Evolutionary conservation across 2,888 invertebrate genomes (phyloP).

Genomic region (Lithophane ornitopus): DNA sequence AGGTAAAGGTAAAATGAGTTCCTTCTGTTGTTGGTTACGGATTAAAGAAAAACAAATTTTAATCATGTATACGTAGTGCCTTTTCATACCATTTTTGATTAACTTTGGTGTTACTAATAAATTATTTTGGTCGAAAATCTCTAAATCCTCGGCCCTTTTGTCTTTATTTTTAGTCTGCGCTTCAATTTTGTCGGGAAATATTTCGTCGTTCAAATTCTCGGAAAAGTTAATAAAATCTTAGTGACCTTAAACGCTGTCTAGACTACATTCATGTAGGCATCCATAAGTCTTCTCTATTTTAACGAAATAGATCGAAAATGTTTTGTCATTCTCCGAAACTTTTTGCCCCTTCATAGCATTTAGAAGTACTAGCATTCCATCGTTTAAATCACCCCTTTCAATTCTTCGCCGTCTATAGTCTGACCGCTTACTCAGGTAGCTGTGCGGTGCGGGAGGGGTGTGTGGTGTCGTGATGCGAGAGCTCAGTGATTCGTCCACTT

Average conservation of each 20-base stretch:
- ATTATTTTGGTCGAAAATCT: slow-evolving; percentile 19
- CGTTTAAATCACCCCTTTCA: neutral
- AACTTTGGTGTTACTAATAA: slow-evolving; percentile 19
- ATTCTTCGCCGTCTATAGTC: neutral
- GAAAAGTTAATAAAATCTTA: slow-evolving; percentile 30
- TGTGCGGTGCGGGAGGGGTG: no score
- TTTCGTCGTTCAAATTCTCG: slow-evolving; percentile 17
- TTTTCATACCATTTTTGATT: slow-evolving; percentile 24
- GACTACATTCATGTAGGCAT: slow-evolving; percentile 14
- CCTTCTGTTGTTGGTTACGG: neutral
- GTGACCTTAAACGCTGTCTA: slow-evolving; percentile 39
- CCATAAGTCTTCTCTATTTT: slow-evolving; percentile 9
- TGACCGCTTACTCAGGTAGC: no score
- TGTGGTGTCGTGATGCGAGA: no score
- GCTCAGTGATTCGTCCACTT: no score
- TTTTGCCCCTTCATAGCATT: neutral
- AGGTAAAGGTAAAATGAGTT: slow-evolving; percentile 38
- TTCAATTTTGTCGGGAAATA: slow-evolving; percentile 25
- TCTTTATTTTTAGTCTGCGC: neutral
- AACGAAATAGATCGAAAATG: neutral
- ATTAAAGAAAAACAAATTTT: slow-evolving; percentile 42
- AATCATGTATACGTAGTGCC: neutral
- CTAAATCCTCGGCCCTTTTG: slow-evolving; percentile 4
- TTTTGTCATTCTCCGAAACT: neutral
- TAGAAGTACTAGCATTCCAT: neutral